These are phyloP conservation scores for Cirrhinus molitorella DNA, from an alignment of 2,797 vertebrate species.

Conservation along the genomic window DNA sequence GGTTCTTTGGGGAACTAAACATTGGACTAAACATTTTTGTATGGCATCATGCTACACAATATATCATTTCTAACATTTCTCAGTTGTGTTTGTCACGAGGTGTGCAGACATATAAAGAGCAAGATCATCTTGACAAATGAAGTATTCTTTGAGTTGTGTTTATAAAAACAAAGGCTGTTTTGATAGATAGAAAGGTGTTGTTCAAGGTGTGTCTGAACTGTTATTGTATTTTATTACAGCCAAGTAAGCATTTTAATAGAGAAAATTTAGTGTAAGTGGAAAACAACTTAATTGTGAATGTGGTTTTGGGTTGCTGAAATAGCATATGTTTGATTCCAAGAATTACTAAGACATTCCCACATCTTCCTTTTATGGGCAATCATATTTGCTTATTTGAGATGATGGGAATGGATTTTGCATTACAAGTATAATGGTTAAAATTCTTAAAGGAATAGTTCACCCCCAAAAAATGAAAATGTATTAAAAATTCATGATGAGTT, in stretches of 20 bases:
- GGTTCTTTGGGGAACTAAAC: too few relatives aligned
- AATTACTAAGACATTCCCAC: neutral
- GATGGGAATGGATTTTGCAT: neutral
- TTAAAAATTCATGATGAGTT: neutral
- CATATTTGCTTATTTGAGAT: conserved; percentile 5
- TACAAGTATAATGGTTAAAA: neutral
- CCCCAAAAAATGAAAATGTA: neutral
- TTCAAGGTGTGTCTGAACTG: neutral
- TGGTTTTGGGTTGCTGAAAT: neutral
- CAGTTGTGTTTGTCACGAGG: neutral
- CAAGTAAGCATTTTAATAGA: conserved; percentile 6
- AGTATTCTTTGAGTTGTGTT: neutral
- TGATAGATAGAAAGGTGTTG: neutral
- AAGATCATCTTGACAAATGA: neutral
- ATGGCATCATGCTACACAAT: neutral
- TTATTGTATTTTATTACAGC: neutral
- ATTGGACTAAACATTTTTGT: neutral
- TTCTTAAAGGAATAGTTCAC: neutral
- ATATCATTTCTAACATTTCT: neutral
- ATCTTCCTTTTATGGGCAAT: conserved; percentile 5
- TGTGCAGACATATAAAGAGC: neutral
- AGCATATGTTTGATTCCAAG: neutral
- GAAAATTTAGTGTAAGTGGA: neutral
- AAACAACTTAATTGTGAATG: neutral
- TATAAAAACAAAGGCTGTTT: neutral